Percentiles rank a stretch among this genome's conserved stretches.
phyloP scores from a whole-genome alignment of 2,797 vertebrate species.

The Thamnophis elegans region DNA sequence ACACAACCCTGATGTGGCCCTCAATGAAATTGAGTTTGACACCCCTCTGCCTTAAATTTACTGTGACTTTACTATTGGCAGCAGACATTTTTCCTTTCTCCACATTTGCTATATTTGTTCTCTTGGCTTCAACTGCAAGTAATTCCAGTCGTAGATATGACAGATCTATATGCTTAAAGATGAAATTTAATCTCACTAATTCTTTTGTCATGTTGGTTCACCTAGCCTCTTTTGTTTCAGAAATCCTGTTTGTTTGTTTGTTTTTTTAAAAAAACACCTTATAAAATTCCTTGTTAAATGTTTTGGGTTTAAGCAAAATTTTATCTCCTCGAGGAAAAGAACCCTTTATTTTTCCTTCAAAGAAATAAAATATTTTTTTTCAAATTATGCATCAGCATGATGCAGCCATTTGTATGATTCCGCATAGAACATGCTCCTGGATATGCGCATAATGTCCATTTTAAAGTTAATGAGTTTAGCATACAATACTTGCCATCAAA shows the following conservation, averaged over 20 bases:
- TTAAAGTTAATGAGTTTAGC: slow-evolving; percentile 67
- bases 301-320: neutral
- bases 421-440: slow-evolving; percentile 41
- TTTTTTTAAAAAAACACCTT: no score
- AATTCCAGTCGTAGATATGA: neutral
- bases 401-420: slow-evolving; percentile 44
- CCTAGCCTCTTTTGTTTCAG: neutral
- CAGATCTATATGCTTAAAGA: neutral
- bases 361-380: slow-evolving; percentile 5
- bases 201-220: neutral
- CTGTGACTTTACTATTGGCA: neutral
- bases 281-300: neutral
- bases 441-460: slow-evolving; percentile 50
- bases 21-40: no score
- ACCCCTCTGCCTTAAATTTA: neutral
- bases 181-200: neutral
- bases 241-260: neutral
- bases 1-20: no score
- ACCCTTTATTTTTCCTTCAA: neutral
- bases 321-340: neutral
- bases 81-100: neutral
- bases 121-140: neutral
- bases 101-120: neutral
- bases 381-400: slow-evolving; percentile 31
- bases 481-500: slow-evolving; percentile 52